These are phyloP conservation scores for Pseudomyrmex gracilis DNA, from an alignment of 1,140 invertebrate species.

Conservation along the genomic window DNA sequence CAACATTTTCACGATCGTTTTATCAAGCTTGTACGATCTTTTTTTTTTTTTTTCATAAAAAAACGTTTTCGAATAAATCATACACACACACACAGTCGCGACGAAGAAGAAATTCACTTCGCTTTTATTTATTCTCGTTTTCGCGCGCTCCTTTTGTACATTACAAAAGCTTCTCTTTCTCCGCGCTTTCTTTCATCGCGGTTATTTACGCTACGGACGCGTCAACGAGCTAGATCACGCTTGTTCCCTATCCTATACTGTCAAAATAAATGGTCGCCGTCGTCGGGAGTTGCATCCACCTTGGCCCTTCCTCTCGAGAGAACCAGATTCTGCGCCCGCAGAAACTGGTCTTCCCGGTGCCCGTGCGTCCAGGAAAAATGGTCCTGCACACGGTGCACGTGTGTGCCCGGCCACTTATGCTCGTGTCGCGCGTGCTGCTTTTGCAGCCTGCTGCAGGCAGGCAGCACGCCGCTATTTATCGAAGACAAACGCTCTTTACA, in stretches of 20 bases:
- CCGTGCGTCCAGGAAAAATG: slow-evolving; percentile 57
- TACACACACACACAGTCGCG: too few species aligned
- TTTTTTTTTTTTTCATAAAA: background rate
- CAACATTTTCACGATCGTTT: background rate
- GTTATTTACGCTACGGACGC: slow-evolving; percentile 57
- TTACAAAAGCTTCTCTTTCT: slow-evolving; percentile 27
- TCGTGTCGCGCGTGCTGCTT: slow-evolving; percentile 53
- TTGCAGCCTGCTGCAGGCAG: slow-evolving; percentile 21
- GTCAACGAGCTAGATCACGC: slow-evolving; percentile 55
- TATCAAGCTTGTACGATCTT: background rate
- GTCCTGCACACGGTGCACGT: slow-evolving; percentile 44
- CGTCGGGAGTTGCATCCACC: slow-evolving; percentile 60
- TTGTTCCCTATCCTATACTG: slow-evolving; percentile 46
- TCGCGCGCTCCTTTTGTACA: background rate
- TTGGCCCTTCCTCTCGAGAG: slow-evolving; percentile 50
- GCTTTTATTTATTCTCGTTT: slow-evolving; percentile 4
- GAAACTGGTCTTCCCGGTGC: slow-evolving; percentile 59
- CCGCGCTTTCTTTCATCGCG: slow-evolving; percentile 46
- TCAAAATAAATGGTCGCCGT: slow-evolving; percentile 64
- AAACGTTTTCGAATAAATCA: slow-evolving; percentile 23
- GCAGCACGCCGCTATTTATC: slow-evolving; percentile 39
- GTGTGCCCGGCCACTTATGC: slow-evolving; percentile 49
- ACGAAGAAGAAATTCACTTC: background rate
- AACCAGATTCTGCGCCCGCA: slow-evolving; percentile 57
- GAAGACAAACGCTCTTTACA: slow-evolving; percentile 1